These are phyloP conservation scores for Columbina picui DNA, from an alignment of 2,113 vertebrate species.

Conservation along the genomic window DNA sequence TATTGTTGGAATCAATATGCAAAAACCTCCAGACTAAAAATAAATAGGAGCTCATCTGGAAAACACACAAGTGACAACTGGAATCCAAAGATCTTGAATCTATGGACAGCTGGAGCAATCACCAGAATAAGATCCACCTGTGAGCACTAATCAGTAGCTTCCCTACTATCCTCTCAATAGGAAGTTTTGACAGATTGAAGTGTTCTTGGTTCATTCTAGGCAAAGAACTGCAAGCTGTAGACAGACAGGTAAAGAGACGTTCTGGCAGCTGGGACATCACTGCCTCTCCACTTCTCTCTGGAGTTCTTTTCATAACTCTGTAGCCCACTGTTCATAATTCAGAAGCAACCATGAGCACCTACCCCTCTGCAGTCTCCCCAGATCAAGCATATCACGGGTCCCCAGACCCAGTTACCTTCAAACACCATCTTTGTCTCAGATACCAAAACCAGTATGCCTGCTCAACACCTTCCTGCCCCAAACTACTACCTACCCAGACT, in stretches of 20 bases:
- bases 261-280: neutral
- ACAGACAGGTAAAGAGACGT: neutral
- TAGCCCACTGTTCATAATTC: neutral
- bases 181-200: neutral
- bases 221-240: neutral
- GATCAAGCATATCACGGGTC: neutral
- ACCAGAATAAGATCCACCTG: neutral
- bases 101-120: neutral
- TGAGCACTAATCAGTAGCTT: neutral
- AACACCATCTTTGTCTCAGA: neutral
- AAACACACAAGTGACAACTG: neutral
- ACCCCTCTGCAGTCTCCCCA: neutral
- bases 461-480: neutral
- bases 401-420: neutral
- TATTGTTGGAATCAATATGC: neutral
- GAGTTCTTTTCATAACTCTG: neutral
- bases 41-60: neutral
- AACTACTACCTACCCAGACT: neutral
- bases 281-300: neutral
- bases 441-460: neutral
- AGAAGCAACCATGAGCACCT: neutral
- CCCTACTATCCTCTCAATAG: neutral
- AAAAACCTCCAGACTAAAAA: neutral
- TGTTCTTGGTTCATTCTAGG: neutral
- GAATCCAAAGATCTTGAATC: neutral